Conservation (phyloP, 2,113 vertebrate species). For the Prunella himalayana region DNA sequence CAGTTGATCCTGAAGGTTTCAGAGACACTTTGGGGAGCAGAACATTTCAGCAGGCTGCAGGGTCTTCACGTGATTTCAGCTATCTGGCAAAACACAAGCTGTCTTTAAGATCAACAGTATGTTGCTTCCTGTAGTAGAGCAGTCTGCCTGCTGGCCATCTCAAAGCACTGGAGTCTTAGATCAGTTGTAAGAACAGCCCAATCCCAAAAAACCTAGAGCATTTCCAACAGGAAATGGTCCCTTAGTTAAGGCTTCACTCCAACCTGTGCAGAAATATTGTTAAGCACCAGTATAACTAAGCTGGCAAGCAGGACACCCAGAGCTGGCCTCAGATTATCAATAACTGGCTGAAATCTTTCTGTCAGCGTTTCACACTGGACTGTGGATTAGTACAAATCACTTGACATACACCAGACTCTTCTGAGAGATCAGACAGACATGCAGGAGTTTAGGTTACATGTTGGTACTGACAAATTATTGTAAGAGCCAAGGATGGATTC, state of each 20-base stretch:
- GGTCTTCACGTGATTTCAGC: background rate
- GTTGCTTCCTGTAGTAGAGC: background rate
- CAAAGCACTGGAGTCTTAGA: background rate
- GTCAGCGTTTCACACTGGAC: background rate
- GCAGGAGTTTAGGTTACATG: background rate
- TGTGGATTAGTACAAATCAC: background rate
- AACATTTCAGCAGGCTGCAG: background rate
- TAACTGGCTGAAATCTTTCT: background rate
- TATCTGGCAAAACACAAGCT: background rate
- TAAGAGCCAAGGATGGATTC: no score
- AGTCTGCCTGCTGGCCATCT: background rate
- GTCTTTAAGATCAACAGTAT: background rate
- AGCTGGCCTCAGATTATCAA: background rate
- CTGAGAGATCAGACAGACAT: background rate
- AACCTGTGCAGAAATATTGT: background rate
- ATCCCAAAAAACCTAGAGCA: background rate
- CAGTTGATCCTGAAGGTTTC: background rate
- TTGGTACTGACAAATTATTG: background rate
- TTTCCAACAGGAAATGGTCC: background rate
- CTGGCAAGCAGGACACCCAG: background rate
- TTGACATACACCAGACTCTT: background rate
- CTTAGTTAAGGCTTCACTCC: background rate
- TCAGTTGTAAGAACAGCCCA: background rate
- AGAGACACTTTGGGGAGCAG: background rate
- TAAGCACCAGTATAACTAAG: background rate